Conservation (phyloP, 2,797 vertebrate genomes). For the Cyclopterus lumpus region DNA sequence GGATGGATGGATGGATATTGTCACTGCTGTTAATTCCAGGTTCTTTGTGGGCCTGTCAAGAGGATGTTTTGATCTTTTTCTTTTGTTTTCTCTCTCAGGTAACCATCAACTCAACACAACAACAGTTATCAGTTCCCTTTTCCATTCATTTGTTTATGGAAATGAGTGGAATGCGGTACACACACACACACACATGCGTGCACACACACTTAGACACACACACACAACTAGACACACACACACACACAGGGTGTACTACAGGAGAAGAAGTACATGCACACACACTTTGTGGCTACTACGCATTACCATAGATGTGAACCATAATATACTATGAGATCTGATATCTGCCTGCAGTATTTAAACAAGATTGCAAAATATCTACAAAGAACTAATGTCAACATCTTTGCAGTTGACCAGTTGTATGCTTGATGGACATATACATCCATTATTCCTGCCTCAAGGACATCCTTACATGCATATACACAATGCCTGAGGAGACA, state of each 20-base stretch:
- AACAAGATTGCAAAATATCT: constrained; percentile 37
- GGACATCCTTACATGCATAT: neutral
- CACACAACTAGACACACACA: constrained; percentile 7
- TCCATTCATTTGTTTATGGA: constrained; percentile 68
- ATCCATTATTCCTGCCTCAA: neutral
- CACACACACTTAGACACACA: constrained; percentile 2
- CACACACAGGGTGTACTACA: neutral
- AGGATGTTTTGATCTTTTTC: constrained; percentile 1
- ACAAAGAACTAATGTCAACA: constrained; percentile 36
- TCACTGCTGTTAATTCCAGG: constrained; percentile 2
- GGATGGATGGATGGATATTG: too few species aligned
- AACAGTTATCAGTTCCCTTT: constrained; percentile 74
- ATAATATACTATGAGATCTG: constrained; percentile 23
- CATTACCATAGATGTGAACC: constrained; percentile 24
- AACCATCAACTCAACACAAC: constrained; percentile 27
- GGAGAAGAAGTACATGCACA: neutral
- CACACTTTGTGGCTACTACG: neutral
- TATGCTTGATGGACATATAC: neutral
- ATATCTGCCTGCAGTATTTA: constrained; percentile 55
- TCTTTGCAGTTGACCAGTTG: constrained; percentile 32
- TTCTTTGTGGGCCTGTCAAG: neutral
- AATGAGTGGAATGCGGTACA: constrained; percentile 51
- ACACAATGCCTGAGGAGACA: neutral
- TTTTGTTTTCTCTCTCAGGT: constrained; percentile 15
- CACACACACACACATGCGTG: neutral